These are phyloP conservation scores for Lepidurus packardi DNA, from an alignment of 1,140 invertebrate genomes.

Conservation along the genomic window DNA sequence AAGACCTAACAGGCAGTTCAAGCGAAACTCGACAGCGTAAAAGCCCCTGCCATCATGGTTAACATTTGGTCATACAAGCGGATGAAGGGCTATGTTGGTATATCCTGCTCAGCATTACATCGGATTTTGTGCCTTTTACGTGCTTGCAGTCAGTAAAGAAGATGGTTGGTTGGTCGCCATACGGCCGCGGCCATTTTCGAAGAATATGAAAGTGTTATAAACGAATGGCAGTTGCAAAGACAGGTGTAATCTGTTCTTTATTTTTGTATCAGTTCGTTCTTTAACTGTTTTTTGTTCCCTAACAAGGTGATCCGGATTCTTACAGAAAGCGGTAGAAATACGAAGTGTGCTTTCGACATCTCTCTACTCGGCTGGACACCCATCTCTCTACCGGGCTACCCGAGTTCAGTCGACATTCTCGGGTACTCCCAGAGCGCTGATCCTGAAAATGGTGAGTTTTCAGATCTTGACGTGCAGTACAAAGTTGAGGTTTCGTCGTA, in stretches of 20 bases:
- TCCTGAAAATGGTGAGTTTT: not conserved
- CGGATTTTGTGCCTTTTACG: not conserved
- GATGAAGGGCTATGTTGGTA: constrained; percentile 7
- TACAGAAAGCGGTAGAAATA: constrained; percentile 10
- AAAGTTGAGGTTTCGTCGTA: not conserved
- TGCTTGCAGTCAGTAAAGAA: not conserved
- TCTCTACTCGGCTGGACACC: constrained; percentile 11
- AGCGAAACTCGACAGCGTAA: not conserved
- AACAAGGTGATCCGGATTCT: constrained; percentile 16
- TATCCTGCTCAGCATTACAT: constrained; percentile 19
- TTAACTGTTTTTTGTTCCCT: not conserved
- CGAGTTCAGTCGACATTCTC: not conserved
- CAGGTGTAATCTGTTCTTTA: not conserved
- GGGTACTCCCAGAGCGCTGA: not conserved
- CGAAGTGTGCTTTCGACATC: constrained; percentile 3
- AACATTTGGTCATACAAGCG: constrained; percentile 24
- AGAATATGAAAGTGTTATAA: constrained; percentile 10
- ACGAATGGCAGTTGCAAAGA: not conserved
- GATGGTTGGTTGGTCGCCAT: constrained; percentile 3
- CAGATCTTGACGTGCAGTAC: not conserved
- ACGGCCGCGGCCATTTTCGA: not conserved
- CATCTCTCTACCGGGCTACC: not conserved
- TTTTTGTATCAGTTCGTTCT: not conserved
- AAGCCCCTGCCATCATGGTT: not conserved
- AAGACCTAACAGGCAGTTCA: not conserved